A percentile compares a stretch with the other conserved stretches of the same genome.
These are phyloP conservation scores for Syritta pipiens DNA, from an alignment of 2,888 invertebrate genomes.

Conservation along the genomic window DNA sequence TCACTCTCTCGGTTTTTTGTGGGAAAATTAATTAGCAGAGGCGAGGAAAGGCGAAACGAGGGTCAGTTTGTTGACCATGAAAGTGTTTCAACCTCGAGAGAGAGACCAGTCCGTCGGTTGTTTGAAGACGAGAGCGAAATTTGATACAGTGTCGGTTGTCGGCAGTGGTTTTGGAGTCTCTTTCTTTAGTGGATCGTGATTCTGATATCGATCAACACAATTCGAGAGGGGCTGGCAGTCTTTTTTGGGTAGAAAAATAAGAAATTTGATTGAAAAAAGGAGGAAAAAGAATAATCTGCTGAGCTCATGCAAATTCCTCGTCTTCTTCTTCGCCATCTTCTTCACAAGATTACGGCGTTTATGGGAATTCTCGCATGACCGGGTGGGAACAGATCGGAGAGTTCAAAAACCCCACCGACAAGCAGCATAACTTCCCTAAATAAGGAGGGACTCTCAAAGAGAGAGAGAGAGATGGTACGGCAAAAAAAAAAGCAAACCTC, in stretches of 20 bases:
- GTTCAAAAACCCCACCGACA: background rate
- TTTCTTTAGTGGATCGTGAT: constrained; percentile 68
- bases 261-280: constrained; percentile 17
- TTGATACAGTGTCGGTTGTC: constrained; percentile 67
- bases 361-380: constrained; percentile 46
- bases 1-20: constrained; percentile 27
- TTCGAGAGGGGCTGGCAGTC: too few relatives aligned
- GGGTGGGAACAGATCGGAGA: constrained; percentile 33
- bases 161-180: constrained; percentile 53
- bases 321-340: background rate
- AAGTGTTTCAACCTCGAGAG: constrained; percentile 42
- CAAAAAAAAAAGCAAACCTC: constrained; percentile 37
- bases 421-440: constrained; percentile 10
- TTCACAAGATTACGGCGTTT: constrained; percentile 52
- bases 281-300: constrained; percentile 18
- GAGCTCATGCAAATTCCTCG: constrained; percentile 32
- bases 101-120: too few relatives aligned
- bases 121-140: constrained; percentile 65
- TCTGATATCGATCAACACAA: constrained; percentile 69
- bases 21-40: constrained; percentile 64
- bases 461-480: background rate
- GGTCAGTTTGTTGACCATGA: constrained; percentile 50
- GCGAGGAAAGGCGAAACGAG: constrained; percentile 1
- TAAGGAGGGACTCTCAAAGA: constrained; percentile 23
- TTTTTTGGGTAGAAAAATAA: constrained; percentile 45